Base-by-base conservation (phyloP, 2,797 vertebrate genomes). In the Varecia variegata region DNA sequence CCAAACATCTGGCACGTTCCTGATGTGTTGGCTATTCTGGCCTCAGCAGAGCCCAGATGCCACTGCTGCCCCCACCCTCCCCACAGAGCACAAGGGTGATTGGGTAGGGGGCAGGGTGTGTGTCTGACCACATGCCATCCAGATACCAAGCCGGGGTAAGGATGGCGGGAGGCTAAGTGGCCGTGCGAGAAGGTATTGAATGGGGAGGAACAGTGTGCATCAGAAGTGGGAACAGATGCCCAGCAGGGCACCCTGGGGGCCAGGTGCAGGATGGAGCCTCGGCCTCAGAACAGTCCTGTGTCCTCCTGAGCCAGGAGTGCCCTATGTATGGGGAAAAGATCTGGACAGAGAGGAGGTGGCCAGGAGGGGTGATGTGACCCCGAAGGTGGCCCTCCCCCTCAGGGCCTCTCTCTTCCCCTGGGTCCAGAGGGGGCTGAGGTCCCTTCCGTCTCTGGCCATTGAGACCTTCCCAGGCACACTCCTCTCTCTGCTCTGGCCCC, bases 91-190 rank as follows among this genome's bases (percentile, higher is more conserved):
- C 21, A 3, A 15, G n/a, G 43, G 54, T 47, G 20, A 50, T 25
- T 30, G 18, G 20, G 13, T 27, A 2, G 5, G 35, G 38, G 52
- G 23, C 27, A 47, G 21, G 21, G 27, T 13, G 23, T 65, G 30
- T 20, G 54, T 50, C 7, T 32, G 70, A 88, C 84, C 20, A 32
- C 47, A 71, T 62, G 88, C 90, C 93, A 77, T 76, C 40, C 25
- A 12, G 96, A 95, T 83, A 60, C 85, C 85, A 95, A 68, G 47
- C 79, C 90, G 80, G 76, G 17, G 18, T 21, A 65, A 38, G 45
- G 68, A 43, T 5, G 10, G 8, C 2, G 25, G 86, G 70, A 85
- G 40, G 23, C 43, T 12, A 40, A 52, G 45, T 15, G 4, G 18
- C 50, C 45, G 3, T 4, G 2, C 15, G 15, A 21, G 43, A 10